Conservation (phyloP, 2,797 vertebrate species). For the Etheostoma nigrum region DNA sequence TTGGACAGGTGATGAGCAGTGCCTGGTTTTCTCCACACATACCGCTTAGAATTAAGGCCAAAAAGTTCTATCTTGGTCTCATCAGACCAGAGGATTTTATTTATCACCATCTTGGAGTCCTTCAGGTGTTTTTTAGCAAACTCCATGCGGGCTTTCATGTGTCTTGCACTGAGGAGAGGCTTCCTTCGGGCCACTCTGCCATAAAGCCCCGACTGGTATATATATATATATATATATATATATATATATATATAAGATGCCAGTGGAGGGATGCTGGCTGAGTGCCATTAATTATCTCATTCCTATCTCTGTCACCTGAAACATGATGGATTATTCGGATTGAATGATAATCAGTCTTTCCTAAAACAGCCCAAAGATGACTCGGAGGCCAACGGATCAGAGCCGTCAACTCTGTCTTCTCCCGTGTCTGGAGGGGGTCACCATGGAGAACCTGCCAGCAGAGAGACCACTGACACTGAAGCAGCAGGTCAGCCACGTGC, state of each 20-base stretch:
- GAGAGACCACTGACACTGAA: constrained; percentile 92
- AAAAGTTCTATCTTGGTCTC: too few relatives aligned
- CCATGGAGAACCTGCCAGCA: constrained; percentile 87
- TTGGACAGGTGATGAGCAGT: too few relatives aligned
- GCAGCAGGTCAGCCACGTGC: constrained; percentile 86
- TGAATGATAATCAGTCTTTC: constrained; percentile 42
- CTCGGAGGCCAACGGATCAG: constrained; percentile 90
- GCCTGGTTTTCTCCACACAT: too few relatives aligned
- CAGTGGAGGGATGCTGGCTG: constrained; percentile 22
- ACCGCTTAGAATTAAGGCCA: too few relatives aligned
- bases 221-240: too few relatives aligned
- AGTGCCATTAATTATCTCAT: constrained; percentile 41
- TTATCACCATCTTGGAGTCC: too few relatives aligned
- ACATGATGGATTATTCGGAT: constrained; percentile 46
- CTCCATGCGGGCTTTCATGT: too few relatives aligned
- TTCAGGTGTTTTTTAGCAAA: too few relatives aligned
- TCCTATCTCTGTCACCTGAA: constrained; percentile 33
- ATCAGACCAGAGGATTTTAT: too few relatives aligned
- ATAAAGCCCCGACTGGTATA: too few relatives aligned
- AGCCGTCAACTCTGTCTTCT: constrained; percentile 89
- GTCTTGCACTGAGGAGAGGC: too few relatives aligned
- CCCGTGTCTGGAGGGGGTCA: constrained; percentile 90
- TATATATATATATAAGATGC: constrained; percentile 5
- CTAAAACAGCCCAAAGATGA: constrained; percentile 90
- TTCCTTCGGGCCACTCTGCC: too few relatives aligned